phyloP scores from a whole-genome alignment of 1,140 invertebrate genomes.

The Platyscapa corneri region DNA sequence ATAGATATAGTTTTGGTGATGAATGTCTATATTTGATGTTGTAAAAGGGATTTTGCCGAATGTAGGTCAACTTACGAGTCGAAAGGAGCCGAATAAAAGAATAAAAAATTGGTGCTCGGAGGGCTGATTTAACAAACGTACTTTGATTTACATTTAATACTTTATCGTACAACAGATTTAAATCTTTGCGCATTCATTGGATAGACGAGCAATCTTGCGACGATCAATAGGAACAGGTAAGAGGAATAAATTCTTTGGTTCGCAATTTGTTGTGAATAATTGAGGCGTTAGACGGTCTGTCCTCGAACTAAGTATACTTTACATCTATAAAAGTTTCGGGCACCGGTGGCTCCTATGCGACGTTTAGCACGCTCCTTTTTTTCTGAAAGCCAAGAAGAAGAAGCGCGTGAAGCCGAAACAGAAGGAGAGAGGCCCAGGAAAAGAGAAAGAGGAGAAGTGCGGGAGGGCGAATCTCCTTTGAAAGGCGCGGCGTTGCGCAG shows the following conservation, averaged over 20 bases:
- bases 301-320: neutral
- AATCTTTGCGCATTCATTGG: neutral
- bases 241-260: neutral
- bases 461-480: constrained; percentile 19
- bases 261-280: constrained; percentile 5
- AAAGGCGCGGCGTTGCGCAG: constrained; percentile 27
- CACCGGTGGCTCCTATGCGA: neutral
- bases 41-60: too few species aligned
- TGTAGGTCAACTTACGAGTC: too few species aligned
- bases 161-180: neutral
- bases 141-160: neutral
- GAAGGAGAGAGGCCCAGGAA: neutral
- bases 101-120: too few species aligned
- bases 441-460: neutral
- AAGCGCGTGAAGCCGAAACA: neutral
- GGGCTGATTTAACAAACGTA: neutral
- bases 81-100: too few species aligned
- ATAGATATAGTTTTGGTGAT: too few species aligned
- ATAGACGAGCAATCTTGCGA: neutral
- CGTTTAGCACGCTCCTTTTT: neutral
- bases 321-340: neutral
- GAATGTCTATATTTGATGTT: too few species aligned
- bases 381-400: neutral
- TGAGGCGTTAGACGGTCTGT: neutral
- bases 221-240: neutral